Conservation (phyloP, 2,888 invertebrate species). For the Chalcosyrphus nemorum region DNA sequence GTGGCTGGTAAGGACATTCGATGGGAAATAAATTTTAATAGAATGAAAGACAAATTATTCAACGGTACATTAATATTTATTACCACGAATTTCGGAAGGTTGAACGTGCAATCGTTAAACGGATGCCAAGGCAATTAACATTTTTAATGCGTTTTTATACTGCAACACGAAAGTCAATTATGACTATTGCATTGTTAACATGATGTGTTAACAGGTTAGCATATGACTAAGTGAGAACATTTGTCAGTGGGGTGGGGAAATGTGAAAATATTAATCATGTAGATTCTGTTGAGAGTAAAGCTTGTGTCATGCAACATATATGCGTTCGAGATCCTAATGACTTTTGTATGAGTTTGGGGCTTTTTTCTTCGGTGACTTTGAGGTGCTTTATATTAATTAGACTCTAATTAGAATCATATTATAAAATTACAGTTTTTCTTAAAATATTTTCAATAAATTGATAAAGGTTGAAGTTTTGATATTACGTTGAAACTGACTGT, state of each 20-base stretch:
- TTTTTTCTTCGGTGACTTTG: too few relatives aligned
- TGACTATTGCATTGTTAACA: conserved; percentile 63
- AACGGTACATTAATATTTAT: conserved; percentile 70
- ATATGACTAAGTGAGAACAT: conserved; percentile 22
- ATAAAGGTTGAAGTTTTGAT: too few relatives aligned
- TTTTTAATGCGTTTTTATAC: conserved; percentile 53
- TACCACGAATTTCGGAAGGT: conserved; percentile 29
- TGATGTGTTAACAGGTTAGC: conserved; percentile 38
- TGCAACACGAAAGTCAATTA: conserved; percentile 45
- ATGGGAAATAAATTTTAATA: conserved; percentile 23
- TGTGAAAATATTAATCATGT: conserved; percentile 31
- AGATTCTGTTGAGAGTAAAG: neutral
- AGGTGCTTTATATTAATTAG: too few relatives aligned
- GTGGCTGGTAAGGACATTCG: conserved; percentile 22
- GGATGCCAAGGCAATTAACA: conserved; percentile 63
- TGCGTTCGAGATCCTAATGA: too few relatives aligned
- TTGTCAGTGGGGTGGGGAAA: neutral
- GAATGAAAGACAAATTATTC: conserved; percentile 59
- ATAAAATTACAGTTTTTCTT: too few relatives aligned
- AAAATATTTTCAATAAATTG: too few relatives aligned
- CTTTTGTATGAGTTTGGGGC: too few relatives aligned
- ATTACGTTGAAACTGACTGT: too few relatives aligned
- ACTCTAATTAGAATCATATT: too few relatives aligned
- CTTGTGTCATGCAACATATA: too few relatives aligned
- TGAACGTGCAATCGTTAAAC: conserved; percentile 32